Percentiles rank a stretch among this genome's conserved stretches.
These are phyloP conservation scores for Luffia ferchaultella DNA, from an alignment of 2,888 invertebrate species.

Conservation along the genomic window DNA sequence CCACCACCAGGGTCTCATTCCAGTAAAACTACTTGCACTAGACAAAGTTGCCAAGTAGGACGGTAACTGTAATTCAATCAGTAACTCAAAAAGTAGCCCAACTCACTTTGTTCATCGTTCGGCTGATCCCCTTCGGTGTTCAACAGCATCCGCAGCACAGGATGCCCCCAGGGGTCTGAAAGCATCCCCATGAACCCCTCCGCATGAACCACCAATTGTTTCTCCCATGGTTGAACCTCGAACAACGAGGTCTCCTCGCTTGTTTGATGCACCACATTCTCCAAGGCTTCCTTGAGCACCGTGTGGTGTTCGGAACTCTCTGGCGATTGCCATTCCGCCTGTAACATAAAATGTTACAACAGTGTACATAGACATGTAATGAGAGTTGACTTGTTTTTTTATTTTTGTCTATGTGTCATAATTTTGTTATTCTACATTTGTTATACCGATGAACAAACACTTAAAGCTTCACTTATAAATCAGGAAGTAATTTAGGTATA, in stretches of 20 bases:
- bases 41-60: too few relatives aligned
- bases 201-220: constrained; percentile 55
- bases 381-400: neutral
- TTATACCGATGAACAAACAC: too few relatives aligned
- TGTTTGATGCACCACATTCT: constrained; percentile 2
- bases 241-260: neutral
- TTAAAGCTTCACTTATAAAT: too few relatives aligned
- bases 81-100: too few relatives aligned
- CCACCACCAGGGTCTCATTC: too few relatives aligned
- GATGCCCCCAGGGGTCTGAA: constrained; percentile 62
- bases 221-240: constrained; percentile 29
- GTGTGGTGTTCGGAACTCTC: constrained; percentile 34
- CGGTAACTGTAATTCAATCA: too few relatives aligned
- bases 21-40: too few relatives aligned
- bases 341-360: too few relatives aligned
- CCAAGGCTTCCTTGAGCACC: constrained; percentile 33
- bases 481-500: too few relatives aligned
- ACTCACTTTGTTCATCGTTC: constrained; percentile 36
- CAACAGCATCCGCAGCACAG: constrained; percentile 61
- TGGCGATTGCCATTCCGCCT: constrained; percentile 49
- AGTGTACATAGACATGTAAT: neutral
- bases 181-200: constrained; percentile 63
- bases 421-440: too few relatives aligned
- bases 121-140: constrained; percentile 59
- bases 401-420: too few relatives aligned